A percentile compares a stretch with the other conserved stretches of the same genome.
phyloP scores from a whole-genome alignment of 1,140 invertebrate genomes.

The Drosophila pectinifera region DNA sequence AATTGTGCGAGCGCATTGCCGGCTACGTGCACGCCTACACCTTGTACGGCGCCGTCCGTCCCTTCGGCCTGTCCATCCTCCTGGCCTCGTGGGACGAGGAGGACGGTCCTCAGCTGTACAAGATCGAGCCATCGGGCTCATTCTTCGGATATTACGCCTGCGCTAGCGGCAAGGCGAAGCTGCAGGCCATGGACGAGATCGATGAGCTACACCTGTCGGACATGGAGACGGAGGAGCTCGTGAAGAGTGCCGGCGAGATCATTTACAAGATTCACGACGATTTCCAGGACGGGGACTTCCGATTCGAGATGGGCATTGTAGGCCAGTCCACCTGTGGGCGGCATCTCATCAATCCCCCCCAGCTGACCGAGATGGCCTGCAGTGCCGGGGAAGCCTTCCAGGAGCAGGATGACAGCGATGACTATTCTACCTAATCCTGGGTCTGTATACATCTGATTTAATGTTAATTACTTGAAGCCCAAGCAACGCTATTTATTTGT shows the following conservation, averaged over 20 bases:
- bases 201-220: conserved; percentile 98
- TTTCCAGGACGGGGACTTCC: conserved; percentile 98
- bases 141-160: conserved; percentile 98
- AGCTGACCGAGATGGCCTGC: conserved; percentile 90
- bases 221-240: conserved; percentile 93
- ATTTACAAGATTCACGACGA: conserved; percentile 99
- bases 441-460: too few species aligned
- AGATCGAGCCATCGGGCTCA: conserved; percentile 98
- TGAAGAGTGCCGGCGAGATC: conserved; percentile 98
- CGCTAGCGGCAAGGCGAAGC: conserved; percentile 98
- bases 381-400: conserved; percentile 92
- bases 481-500: too few species aligned
- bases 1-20: conserved; percentile 95
- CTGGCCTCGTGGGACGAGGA: conserved; percentile 93
- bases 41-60: conserved; percentile 96
- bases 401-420: conserved; percentile 93
- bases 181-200: conserved; percentile 99
- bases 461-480: neutral
- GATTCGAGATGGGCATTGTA: conserved; percentile 98
- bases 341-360: conserved; percentile 90
- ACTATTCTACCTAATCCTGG: conserved; percentile 66
- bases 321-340: conserved; percentile 91
- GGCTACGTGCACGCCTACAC: conserved; percentile 99
- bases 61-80: conserved; percentile 96
- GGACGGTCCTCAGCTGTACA: conserved; percentile 95